Base-by-base conservation (phyloP, 1,140 invertebrate genomes). In the Penaeus indicus region DNA sequence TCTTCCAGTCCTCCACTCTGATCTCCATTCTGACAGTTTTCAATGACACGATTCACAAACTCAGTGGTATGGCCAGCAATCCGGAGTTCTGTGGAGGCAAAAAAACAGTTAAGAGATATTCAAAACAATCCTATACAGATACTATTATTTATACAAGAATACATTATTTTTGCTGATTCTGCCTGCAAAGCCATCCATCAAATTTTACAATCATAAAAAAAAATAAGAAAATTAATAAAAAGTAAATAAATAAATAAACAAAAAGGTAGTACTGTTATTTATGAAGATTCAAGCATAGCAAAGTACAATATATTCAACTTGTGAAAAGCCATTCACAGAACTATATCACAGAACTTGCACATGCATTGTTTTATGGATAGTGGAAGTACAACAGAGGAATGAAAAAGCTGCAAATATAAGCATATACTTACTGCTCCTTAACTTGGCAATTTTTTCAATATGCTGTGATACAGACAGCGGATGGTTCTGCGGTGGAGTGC, bases 1-100 rank as follows among this genome's bases (percentile, higher is more conserved):
- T 91, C 90, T n/a, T 91, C 88, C 60, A 91, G 64, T 8, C 90
- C 90, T 75, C 90, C 90, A 61, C 22, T 87, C 38, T 62, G 85
- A 67, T 89, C 84, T 60, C 88, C 90, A 25, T 87, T 88, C 78
- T 88, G 88, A 86, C 91, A 91, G 92, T 96, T 96, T 27, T 96
- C 96, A 91, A 97, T 93, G n/a, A 97, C 95, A 92, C 94, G 95
- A 92, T 97, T 97, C 1, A 97, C 97, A 94, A 96, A 97, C 87
- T 97, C 97, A 21, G 96, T 96, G 25, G 96, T 96, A 90, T 96
- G 94, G 79, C 96, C 97, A 86, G 96, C 97, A 92, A 97, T 96
- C 93, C 94, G 95, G 69, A 95, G 92, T 93, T 95, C 96, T 96
- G 94, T 86, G 95, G 94, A 91, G 92, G 86, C 82, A 77, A 91